Conservation (phyloP, 1,140 invertebrate species). For the Vanessa atalanta region DNA sequence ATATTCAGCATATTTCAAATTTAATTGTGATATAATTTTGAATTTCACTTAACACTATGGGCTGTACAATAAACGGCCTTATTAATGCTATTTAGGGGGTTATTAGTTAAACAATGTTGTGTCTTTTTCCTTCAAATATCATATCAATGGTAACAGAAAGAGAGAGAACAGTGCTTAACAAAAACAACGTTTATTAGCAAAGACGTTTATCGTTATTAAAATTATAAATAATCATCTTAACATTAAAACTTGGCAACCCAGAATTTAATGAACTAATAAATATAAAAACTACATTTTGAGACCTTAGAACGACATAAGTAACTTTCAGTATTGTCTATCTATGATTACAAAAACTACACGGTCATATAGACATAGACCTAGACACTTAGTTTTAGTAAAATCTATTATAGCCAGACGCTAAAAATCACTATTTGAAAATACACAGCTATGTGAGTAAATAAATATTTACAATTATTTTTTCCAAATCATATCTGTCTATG, state of each 20-base stretch:
- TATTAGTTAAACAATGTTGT: no score
- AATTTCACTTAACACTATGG: background rate
- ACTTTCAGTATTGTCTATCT: constrained; percentile 45
- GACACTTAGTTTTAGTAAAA: constrained; percentile 31
- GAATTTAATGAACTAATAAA: background rate
- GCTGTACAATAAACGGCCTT: no score
- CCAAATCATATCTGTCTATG: background rate
- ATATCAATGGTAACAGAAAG: no score
- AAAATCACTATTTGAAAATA: constrained; percentile 17
- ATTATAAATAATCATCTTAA: background rate
- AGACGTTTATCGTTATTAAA: background rate
- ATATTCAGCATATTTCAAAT: background rate
- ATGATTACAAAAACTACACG: constrained; percentile 49
- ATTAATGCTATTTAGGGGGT: no score
- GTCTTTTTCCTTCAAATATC: no score
- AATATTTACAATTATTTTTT: constrained; percentile 4
- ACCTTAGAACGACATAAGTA: constrained; percentile 28
- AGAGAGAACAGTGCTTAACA: no score
- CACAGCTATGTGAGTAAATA: constrained; percentile 8
- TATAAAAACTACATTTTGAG: constrained; percentile 33
- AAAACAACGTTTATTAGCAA: no score
- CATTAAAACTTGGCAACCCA: constrained; percentile 24
- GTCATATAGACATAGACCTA: constrained; percentile 40
- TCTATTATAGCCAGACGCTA: constrained; percentile 26
- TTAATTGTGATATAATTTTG: background rate